Evolutionary conservation across 2,113 vertebrate species (phyloP).

Genomic region (Halichoeres trimaculatus): DNA sequence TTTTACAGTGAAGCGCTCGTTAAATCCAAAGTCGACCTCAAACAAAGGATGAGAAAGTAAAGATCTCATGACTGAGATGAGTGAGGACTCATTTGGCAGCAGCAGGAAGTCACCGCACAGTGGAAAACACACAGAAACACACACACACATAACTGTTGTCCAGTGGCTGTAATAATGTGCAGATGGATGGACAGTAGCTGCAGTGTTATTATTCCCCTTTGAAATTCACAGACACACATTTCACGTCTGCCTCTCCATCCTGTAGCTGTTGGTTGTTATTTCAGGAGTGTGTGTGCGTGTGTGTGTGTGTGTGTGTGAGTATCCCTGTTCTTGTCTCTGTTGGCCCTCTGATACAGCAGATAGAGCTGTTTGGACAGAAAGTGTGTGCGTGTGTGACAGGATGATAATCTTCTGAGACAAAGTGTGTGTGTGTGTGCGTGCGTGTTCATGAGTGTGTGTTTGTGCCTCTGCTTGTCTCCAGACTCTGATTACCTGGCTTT

Average conservation of each 20-base stretch:
- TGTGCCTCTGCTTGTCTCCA: slow-evolving; percentile 10
- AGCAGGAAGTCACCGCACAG: slow-evolving; percentile 21
- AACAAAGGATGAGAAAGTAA: neutral
- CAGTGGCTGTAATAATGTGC: slow-evolving; percentile 67
- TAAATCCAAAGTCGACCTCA: neutral
- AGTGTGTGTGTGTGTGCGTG: slow-evolving; percentile 13
- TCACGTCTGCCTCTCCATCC: slow-evolving; percentile 1
- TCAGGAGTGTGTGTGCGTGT: slow-evolving; percentile 14
- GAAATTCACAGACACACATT: slow-evolving; percentile 46
- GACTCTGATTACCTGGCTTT: slow-evolving; percentile 3
- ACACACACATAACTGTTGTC: slow-evolving; percentile 60
- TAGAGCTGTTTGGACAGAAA: slow-evolving; percentile 54
- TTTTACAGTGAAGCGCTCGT: neutral
- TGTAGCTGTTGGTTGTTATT: slow-evolving; percentile 23
- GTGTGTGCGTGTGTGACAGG: slow-evolving; percentile 14
- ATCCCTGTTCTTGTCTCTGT: neutral
- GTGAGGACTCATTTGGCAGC: neutral
- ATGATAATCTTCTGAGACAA: slow-evolving; percentile 37
- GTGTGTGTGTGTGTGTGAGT: neutral
- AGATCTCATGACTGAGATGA: neutral
- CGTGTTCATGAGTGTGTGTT: slow-evolving; percentile 8
- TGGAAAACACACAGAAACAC: slow-evolving; percentile 12
- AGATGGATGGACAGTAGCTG: slow-evolving; percentile 48
- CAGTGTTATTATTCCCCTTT: slow-evolving; percentile 48
- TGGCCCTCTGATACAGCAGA: slow-evolving; percentile 38